A percentile compares a stretch with the other conserved stretches of the same genome.
phyloP scores from a whole-genome alignment of 37 sponge, comb jelly and placozoan species.

The Aphrocallistes beatrix region DNA sequence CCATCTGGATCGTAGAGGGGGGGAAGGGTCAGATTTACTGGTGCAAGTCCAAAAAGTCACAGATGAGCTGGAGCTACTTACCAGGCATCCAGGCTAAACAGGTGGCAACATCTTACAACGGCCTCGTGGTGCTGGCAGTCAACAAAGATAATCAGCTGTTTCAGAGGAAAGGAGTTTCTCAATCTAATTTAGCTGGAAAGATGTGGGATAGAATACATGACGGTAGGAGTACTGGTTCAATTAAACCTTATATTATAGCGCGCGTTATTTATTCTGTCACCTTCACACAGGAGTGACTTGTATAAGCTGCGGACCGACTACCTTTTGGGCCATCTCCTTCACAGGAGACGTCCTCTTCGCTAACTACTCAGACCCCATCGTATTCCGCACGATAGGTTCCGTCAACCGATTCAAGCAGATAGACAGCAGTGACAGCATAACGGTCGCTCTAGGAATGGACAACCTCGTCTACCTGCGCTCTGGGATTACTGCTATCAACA shows the following conservation, averaged over 20 bases:
- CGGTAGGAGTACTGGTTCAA: background rate
- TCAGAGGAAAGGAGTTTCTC: conserved; percentile 35
- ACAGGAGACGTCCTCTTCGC: conserved; percentile 14
- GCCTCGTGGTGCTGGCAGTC: background rate
- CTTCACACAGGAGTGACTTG: conserved; percentile 31
- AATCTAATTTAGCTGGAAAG: conserved; percentile 28
- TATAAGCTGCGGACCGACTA: background rate
- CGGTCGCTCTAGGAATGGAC: background rate
- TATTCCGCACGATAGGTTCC: background rate
- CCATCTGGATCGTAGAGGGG: background rate
- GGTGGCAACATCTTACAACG: background rate
- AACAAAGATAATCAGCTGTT: conserved; percentile 36
- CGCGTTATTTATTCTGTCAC: conserved; percentile 36
- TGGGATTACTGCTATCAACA: background rate
- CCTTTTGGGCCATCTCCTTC: conserved; percentile 21
- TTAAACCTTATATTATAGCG: conserved; percentile 23
- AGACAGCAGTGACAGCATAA: conserved; percentile 1
- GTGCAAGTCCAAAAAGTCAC: background rate
- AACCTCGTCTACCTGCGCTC: background rate
- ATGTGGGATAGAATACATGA: conserved; percentile 35
- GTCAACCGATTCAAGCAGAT: background rate
- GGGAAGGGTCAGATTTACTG: background rate
- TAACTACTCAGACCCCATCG: background rate
- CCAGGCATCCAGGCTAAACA: background rate
- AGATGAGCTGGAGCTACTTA: background rate